Evolutionary conservation across 1,140 invertebrate species (phyloP), one percentile per base, ranked within the genome.

Genomic region (Colletes latitarsis): DNA sequence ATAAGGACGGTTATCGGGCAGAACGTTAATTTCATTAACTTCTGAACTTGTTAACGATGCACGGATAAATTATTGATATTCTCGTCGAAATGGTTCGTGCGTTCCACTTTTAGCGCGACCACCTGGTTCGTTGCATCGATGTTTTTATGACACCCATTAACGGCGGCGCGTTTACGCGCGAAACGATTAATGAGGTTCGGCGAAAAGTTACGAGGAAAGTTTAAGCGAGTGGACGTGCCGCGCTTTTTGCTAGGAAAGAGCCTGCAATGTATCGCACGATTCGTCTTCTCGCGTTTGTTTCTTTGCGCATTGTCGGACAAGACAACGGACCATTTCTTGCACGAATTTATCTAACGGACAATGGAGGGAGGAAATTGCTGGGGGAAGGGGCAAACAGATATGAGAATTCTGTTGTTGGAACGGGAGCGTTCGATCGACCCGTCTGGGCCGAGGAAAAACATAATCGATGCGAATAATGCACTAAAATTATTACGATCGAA

Each of bases 71-170:
- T 73, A 55, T 79, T 53, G 77, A 66, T 30, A 49, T n/a, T 30
- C 21, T 39, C 46, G 30, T 17, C 4, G 68, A 14, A 55, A 19
- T 41, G n/a, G 3, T 14, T 39, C 69, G 73, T 60, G 63, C 41
- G 72, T 39, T 73, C 70, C 19, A 0, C 69, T 72, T 64, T 72
- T 69, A 79, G 6, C 52, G 19, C n/a, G 43, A 60, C 69, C 77
- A 79, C 70, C 58, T 63, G 77, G 58, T 14, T 14, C 57, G 43
- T 15, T 43, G 49, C 77, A 63, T 78, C 77, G 49, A 43, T 46
- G 58, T 73, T 78, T 79, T 79, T 79, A 79, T 68, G 69, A 79
- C 39, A 9, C 69, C 19, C 30, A 70, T 66, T 73, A 79, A 79
- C 21, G 67, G 6, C 43, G 15, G 41, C 10, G 19, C 60, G 77